Base-by-base conservation (phyloP, 2,888 invertebrate genomes). In the Nymphalis polychloros region DNA sequence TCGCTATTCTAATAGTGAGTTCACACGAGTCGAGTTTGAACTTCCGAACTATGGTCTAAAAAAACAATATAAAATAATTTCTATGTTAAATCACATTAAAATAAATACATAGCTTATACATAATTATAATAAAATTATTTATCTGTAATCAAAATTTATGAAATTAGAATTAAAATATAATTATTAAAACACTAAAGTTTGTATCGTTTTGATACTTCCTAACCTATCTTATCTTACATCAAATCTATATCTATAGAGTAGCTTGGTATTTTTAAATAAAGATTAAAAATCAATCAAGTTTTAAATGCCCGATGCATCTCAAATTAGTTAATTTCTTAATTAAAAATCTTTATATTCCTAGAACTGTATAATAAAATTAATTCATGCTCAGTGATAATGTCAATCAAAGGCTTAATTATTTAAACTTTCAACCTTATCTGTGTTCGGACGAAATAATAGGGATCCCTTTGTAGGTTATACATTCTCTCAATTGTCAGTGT, bases 401-500 rank as follows among this genome's bases (percentile, higher is more conserved):
- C 67, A 65, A 64, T 64, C 72, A 69, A 52, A 67, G 53, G n/a
- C 63, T 71, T 71, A 69, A 73, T 71, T 71, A 73, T 71, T 65
- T 66, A 61, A 65, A 71, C 65, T 69, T 69, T 65, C 63, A 35
- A 65, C 59, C 64, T 68, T 63, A 65, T 60, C 62, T 53, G 31
- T 20, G 35, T 59, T 49, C 47, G 23, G 59, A 67, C 35, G 60
- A 60, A 50, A 70, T 57, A 41, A 66, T 68, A 57, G 65, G 65
- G 65, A 49, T 65, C 65, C 13, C 5, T 57, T 35, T 41, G 20
- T 57, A 19, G 13, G 8, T 23, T 10, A 10, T 27, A 16, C 5
- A 7, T 8, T 16, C 31, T 4, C 31, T 27, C 27, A 10, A 27
- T 23, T 17, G 7, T 31, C 6, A 10, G 27, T 1, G 53, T 16